phyloP scores from a whole-genome alignment of 2,797 vertebrate genomes.

The Mus minutoides region DNA sequence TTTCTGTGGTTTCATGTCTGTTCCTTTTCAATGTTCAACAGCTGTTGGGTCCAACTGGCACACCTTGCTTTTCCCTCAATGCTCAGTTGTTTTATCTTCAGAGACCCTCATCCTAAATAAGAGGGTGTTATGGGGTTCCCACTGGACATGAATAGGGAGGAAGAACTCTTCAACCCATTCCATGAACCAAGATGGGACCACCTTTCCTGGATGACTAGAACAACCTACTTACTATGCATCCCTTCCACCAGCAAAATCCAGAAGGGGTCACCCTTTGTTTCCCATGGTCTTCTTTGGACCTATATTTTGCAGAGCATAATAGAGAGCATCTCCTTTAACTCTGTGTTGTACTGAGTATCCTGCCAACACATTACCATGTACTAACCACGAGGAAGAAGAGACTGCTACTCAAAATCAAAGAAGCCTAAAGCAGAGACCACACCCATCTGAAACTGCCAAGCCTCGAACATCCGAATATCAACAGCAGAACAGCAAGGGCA shows the following conservation, averaged over 20 bases:
- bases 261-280: not conserved
- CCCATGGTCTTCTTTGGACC: not conserved
- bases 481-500: not conserved
- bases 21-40: not conserved
- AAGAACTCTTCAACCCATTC: not conserved
- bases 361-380: not conserved
- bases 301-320: not conserved
- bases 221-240: not conserved
- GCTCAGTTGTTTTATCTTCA: not conserved
- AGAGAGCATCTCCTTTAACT: not conserved
- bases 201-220: not conserved
- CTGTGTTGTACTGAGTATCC: not conserved
- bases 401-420: not conserved
- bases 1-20: not conserved
- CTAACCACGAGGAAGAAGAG: not conserved
- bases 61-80: not conserved
- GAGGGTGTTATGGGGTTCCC: not conserved
- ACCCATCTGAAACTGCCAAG: not conserved
- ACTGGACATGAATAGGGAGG: not conserved
- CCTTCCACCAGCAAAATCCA: not conserved
- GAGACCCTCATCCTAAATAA: conserved; percentile 20
- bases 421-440: not conserved
- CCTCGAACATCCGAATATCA: conserved; percentile 17
- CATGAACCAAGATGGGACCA: not conserved
- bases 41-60: not conserved